A percentile compares a stretch with the other conserved stretches of the same genome.
These are phyloP conservation scores for Ischnus inquisitorius DNA, from an alignment of 2,888 invertebrate species.

Conservation along the genomic window DNA sequence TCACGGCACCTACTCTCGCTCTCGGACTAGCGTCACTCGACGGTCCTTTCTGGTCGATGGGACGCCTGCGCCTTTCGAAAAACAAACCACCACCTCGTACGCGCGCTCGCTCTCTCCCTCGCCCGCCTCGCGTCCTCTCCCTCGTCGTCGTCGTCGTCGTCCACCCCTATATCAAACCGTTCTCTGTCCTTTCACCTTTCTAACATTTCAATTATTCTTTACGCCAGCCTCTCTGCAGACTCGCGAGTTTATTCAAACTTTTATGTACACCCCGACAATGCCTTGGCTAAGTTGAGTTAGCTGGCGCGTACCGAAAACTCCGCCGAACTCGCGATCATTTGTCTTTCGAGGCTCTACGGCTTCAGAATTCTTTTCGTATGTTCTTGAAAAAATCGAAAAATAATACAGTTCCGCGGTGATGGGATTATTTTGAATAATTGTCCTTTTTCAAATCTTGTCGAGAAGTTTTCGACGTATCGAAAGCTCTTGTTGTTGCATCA, in stretches of 20 bases:
- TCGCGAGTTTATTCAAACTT: slow-evolving; percentile 57
- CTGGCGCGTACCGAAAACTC: neutral
- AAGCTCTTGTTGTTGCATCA: neutral
- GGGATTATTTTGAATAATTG: too few species aligned
- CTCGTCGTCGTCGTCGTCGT: slow-evolving; percentile 13
- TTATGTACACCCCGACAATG: slow-evolving; percentile 22
- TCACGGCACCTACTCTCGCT: slow-evolving; percentile 12
- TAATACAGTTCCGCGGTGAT: neutral
- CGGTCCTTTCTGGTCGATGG: slow-evolving; percentile 69
- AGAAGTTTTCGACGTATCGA: neutral
- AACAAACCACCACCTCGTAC: slow-evolving; percentile 56
- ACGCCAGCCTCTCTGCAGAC: slow-evolving; percentile 31
- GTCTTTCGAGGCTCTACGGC: neutral
- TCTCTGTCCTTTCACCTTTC: slow-evolving; percentile 65
- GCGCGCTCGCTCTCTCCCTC: slow-evolving; percentile 4
- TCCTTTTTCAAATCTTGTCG: too few species aligned
- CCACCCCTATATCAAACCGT: slow-evolving; percentile 14
- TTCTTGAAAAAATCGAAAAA: neutral
- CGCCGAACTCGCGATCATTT: neutral
- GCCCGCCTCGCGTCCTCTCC: neutral
- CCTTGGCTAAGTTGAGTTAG: neutral
- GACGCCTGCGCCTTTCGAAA: slow-evolving; percentile 70
- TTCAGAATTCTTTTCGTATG: neutral
- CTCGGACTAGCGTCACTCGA: slow-evolving; percentile 61
- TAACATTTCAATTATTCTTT: slow-evolving; percentile 67